Conservation (phyloP, 2,113 vertebrate species). For the Charina bottae region DNA sequence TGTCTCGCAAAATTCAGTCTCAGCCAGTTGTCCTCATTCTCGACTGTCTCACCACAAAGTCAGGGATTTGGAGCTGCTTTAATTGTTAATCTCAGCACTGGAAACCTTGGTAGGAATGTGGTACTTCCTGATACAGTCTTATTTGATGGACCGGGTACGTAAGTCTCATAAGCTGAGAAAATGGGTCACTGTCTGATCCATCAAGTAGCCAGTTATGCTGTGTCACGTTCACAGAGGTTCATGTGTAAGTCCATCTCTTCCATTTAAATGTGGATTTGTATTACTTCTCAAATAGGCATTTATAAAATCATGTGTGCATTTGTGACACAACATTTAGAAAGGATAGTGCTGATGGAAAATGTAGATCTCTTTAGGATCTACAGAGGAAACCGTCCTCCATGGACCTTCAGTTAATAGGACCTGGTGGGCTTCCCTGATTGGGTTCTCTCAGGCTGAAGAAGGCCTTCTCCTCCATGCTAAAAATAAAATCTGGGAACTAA, state of each 20-base stretch:
- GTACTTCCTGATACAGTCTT: accelerated
- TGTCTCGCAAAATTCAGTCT: neutral
- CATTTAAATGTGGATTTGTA: neutral
- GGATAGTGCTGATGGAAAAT: too few species aligned
- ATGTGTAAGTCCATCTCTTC: neutral
- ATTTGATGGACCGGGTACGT: conserved; percentile 1
- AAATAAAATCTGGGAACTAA: too few species aligned
- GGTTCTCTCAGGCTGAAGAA: too few species aligned
- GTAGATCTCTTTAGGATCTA: too few species aligned
- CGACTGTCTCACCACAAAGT: neutral
- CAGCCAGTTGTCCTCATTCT: conserved; percentile 23
- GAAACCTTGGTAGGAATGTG: conserved; percentile 15
- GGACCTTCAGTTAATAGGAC: too few species aligned
- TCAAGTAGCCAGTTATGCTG: too few species aligned
- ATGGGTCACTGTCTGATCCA: neutral
- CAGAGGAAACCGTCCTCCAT: too few species aligned
- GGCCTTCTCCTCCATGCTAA: too few species aligned
- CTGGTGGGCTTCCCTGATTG: too few species aligned
- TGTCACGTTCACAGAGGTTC: neutral
- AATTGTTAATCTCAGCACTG: neutral
- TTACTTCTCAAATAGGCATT: neutral
- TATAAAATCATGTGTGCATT: neutral
- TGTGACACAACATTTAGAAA: neutral
- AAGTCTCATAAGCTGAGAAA: neutral
- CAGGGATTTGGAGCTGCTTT: neutral